Evolutionary conservation across 2,113 vertebrate species (phyloP), one percentile per base, ranked within the genome.

Genomic region (Psilopogon haemacephalus): DNA sequence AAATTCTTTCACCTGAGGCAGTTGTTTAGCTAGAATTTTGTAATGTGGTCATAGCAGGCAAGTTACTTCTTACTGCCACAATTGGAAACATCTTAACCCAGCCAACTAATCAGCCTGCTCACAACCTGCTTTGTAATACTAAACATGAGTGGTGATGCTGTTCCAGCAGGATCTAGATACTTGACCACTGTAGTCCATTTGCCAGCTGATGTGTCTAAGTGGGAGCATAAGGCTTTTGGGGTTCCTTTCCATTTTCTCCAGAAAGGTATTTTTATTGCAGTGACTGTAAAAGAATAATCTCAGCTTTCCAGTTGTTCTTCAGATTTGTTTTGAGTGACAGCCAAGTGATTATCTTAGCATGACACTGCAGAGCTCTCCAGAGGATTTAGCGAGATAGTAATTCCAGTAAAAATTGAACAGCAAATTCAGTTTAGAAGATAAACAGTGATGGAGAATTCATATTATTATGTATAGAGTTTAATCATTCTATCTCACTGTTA

Each of bases 281-380:
- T 64, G 33, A 55, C 69, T 76, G 13, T 38, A 33, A n/a, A 60
- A 78, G 40, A 84, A 38, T 68, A 30, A 59, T 76, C 30, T 91
- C 37, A 60, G 46, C 59, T 86, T 89, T 80, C 55, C 60, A 63
- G 15, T 86, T 59, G 23, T 75, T 89, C 42, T 95, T 95, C 21
- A 73, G 35, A 72, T 80, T 88, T 89, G 82, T 71, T 80, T 64
- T 84, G 73, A 75, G 33, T 76, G 77, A 80, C 73, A 92, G 86
- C 59, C 54, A 80, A 64, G n/a, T 60, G 55, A 80, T 89, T 83
- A 93, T 89, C 69, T 77, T 84, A 70, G 64, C 32, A 21, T 77
- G 86, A 84, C 78, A 59, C 60, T 90, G 35, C 83, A 60, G 48
- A 12, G 23, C 68, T 92, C 79, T 67, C 60, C 0, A 1, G 40